These are phyloP conservation scores for Drosophila diplacantha DNA, from an alignment of 2,888 invertebrate species.

Conservation along the genomic window DNA sequence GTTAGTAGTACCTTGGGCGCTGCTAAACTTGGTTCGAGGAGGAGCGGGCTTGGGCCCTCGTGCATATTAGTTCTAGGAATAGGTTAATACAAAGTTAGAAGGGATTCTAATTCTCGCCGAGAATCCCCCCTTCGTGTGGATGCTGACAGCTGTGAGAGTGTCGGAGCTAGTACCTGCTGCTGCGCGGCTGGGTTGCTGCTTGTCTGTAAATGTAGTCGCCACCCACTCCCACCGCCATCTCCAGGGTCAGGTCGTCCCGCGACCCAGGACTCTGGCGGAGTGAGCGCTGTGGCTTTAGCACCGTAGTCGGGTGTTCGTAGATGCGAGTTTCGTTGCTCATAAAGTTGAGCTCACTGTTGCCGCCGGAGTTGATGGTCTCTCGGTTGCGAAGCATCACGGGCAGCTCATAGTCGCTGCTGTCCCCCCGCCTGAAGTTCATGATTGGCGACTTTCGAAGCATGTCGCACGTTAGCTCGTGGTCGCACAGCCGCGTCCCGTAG, in stretches of 20 bases:
- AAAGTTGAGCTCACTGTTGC: slow-evolving; percentile 76
- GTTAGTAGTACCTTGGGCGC: slow-evolving; percentile 45
- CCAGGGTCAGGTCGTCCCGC: slow-evolving; percentile 70
- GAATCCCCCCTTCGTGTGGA: not conserved
- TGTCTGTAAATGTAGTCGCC: slow-evolving; percentile 69
- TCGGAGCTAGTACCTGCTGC: slow-evolving; percentile 75
- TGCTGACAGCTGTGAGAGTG: slow-evolving; percentile 1
- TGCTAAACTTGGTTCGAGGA: slow-evolving; percentile 38
- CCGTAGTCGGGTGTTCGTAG: slow-evolving; percentile 74
- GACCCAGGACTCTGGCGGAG: slow-evolving; percentile 67
- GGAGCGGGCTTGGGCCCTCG: slow-evolving; percentile 25
- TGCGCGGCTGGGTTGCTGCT: slow-evolving; percentile 52
- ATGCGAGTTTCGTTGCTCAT: slow-evolving; percentile 75
- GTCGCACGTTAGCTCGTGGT: slow-evolving; percentile 77
- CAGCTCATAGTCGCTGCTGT: slow-evolving; percentile 74
- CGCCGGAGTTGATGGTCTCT: slow-evolving; percentile 75
- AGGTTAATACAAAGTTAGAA: slow-evolving; percentile 23
- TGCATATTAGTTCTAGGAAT: slow-evolving; percentile 28
- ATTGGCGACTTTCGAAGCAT: slow-evolving; percentile 75
- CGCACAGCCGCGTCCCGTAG: slow-evolving; percentile 77
- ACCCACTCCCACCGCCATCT: slow-evolving; percentile 50
- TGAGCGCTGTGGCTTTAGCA: slow-evolving; percentile 64
- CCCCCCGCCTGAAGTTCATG: slow-evolving; percentile 76
- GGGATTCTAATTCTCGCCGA: slow-evolving; percentile 7
- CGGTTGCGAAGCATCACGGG: slow-evolving; percentile 70